Evolutionary conservation across 2,113 vertebrate genomes (phyloP), one percentile per base, ranked within the genome.

Genomic region (Hippolais icterina): DNA sequence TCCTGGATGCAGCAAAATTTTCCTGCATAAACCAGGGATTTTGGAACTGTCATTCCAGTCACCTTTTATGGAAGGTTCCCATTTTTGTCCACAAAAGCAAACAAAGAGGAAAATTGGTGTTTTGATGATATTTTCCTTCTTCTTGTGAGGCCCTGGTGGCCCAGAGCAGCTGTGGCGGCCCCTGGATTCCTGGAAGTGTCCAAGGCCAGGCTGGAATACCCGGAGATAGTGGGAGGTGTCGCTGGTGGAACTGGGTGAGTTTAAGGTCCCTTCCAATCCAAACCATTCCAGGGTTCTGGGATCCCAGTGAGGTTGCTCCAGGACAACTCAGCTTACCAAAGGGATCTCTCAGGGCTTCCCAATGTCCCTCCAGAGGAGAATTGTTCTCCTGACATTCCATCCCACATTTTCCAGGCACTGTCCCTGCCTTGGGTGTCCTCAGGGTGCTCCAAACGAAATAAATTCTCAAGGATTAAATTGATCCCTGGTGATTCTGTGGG

Each of bases 11-110:
- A 64, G 35, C 5, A 13, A 12, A 83, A 15, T 20, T 80, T 60
- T 57, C n/a, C 39, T 49, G 37, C 37, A 37, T 50, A 53, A 76
- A 86, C 33, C 11, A 25, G 4, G 12, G 33, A 35, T 42, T 69
- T 90, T 6, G 37, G 78, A 90, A 28, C n/a, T 53, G 42, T 11
- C 0, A 0, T 69, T 59, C n/a, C 59, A 7, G 25, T 4, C 19
- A 9, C 9, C 46, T 86, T n/a, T 35, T 11, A 15, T 1, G 12
- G 33, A 64, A 6, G 6, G 4, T 60, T 88, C 71, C 39, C 7
- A 3, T 28, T 93, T 46, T 22, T 68, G 6, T 25, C 22, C 31
- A 16, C 11, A 25, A 59, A 78, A 12, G 15, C 29, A 28, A 85
- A 37, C 7, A 13, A 23, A 41, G 20, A 66, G 23, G 19, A 28